A percentile compares a stretch with the other conserved stretches of the same genome.
phyloP scores from a whole-genome alignment of 2,797 vertebrate species.

The Epinephelus coioides region DNA sequence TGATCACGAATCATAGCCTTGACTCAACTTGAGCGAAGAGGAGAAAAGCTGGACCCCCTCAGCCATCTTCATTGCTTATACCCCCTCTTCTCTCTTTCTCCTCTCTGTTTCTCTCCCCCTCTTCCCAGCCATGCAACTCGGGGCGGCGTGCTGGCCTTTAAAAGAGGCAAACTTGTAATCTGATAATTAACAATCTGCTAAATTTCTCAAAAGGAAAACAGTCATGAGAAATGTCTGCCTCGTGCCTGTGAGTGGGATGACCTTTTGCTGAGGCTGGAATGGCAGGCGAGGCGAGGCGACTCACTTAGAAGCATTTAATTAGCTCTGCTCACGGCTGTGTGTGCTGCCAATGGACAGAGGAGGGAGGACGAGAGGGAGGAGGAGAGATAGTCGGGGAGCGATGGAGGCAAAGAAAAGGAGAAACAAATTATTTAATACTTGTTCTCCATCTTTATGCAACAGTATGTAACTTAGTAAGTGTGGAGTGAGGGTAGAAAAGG shows the following conservation, averaged over 20 bases:
- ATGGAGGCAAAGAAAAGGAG: slow-evolving; percentile 8
- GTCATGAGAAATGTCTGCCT: slow-evolving; percentile 83
- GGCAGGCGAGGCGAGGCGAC: slow-evolving; percentile 76
- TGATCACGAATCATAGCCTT: slow-evolving; percentile 66
- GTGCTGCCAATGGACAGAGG: slow-evolving; percentile 60
- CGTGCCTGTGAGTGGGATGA: slow-evolving; percentile 82
- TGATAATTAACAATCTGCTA: slow-evolving; percentile 88
- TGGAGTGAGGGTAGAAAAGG: background rate
- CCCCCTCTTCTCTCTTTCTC: slow-evolving; percentile 21
- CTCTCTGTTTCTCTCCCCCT: slow-evolving; percentile 9
- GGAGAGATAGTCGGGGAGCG: slow-evolving; percentile 30
- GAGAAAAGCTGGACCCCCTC: slow-evolving; percentile 58
- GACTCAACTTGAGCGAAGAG: slow-evolving; percentile 65
- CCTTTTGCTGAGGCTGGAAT: slow-evolving; percentile 81
- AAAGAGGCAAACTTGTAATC: slow-evolving; percentile 83
- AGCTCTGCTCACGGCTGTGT: slow-evolving; percentile 83
- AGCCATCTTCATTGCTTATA: slow-evolving; percentile 53
- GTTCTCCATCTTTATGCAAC: slow-evolving; percentile 12
- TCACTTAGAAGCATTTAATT: slow-evolving; percentile 88
- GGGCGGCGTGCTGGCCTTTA: slow-evolving; percentile 81
- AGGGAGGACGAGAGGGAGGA: slow-evolving; percentile 33
- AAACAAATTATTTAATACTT: slow-evolving; percentile 15
- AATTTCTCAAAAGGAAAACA: slow-evolving; percentile 84
- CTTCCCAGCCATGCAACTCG: slow-evolving; percentile 61
- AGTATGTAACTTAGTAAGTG: background rate